Percentiles rank a stretch among this genome's conserved stretches.
Conservation (phyloP, 1,140 invertebrate genomes). For the Maconellicoccus hirsutus region DNA sequence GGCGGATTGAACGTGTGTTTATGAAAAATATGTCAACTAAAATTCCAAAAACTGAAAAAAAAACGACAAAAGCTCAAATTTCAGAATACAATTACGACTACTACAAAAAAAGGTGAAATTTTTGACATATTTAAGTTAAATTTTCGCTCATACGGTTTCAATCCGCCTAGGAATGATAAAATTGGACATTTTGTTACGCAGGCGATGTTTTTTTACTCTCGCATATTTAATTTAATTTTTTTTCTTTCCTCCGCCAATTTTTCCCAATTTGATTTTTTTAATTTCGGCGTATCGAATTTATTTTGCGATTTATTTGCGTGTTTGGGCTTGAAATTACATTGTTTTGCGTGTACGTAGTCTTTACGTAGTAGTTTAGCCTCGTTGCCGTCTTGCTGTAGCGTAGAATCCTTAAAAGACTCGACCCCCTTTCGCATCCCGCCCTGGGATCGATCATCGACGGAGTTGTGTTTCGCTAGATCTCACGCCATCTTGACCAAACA, state of each 20-base stretch:
- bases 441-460: conserved; percentile 58
- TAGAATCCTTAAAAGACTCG: conserved; percentile 36
- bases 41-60: too few relatives aligned
- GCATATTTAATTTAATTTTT: not conserved
- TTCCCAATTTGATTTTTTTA: not conserved
- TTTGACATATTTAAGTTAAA: too few relatives aligned
- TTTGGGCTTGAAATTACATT: not conserved
- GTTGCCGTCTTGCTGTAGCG: conserved; percentile 36
- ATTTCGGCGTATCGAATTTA: not conserved
- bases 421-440: conserved; percentile 45
- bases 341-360: conserved; percentile 31
- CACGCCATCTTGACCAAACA: conserved; percentile 45
- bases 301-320: not conserved
- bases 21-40: too few relatives aligned
- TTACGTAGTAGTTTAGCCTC: conserved; percentile 45
- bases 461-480: conserved; percentile 59
- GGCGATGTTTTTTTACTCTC: too few relatives aligned
- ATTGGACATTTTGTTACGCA: too few relatives aligned
- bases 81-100: too few relatives aligned
- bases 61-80: too few relatives aligned
- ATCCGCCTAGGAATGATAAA: too few relatives aligned
- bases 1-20: too few relatives aligned
- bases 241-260: not conserved
- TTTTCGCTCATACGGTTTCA: too few relatives aligned
- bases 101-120: too few relatives aligned